Base-by-base conservation (phyloP, 1,140 invertebrate species). In the Piezodorus guildinii region DNA sequence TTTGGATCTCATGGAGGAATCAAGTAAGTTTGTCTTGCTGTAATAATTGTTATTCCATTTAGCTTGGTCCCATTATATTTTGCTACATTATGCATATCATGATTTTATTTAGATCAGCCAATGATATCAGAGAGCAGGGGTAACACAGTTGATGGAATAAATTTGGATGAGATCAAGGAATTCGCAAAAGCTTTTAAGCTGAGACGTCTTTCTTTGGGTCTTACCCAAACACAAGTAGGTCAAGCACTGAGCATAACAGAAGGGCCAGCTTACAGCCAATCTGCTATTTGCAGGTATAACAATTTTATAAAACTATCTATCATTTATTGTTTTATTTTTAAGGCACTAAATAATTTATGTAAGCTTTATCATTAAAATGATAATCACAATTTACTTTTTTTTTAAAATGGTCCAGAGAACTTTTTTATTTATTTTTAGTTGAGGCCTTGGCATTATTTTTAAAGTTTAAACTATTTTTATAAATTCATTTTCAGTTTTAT, bases 181-280 rank as follows among this genome's bases (percentile, higher is more conserved):
- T 98, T 98, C 79, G 94, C 94, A 54, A 95, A 95, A 80, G 91
- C 90, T 39, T 98, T 98, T 76, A 98, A 98, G 76, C 81, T 96
- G 54, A 81, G 93, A 34, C 83, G 94, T 65, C 79, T 98, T 56
- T 94, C 92, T 15, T 77, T 97, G 64, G 95, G 95, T 34, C 79
- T 98, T 56, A 98, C 95, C 16, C 94, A 98, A 77, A 96, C 94
- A 1, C 94, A 97, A 80, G 91, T 94, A 34, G 91, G 91, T 6
- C 91, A 96, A 77, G 92, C 94, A 8, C 78, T 98, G 0, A 95
- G 91, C 69, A 88, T 94, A 51, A 96, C 93, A 8, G 94, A 97
- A 76, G 95, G 95, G 59, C 94, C 94, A 23, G 94, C 94, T 25
- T 98, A 98, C 78, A 96, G 92, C 78, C 95, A 98, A 81, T 96